Evolutionary conservation across 2,113 vertebrate genomes (phyloP).

Genomic region (Ochotona princeps): DNA sequence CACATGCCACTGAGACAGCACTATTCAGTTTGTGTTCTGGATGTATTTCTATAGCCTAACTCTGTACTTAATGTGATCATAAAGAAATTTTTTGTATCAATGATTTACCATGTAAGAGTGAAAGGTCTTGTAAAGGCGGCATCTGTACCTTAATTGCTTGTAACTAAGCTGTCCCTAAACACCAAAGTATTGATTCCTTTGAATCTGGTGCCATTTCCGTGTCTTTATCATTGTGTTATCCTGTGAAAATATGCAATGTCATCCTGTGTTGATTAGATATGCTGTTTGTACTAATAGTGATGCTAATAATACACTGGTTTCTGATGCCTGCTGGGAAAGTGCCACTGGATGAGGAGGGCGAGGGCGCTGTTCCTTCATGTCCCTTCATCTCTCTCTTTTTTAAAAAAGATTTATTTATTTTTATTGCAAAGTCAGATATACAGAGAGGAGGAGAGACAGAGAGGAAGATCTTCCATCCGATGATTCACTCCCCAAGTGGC

Average conservation of each 20-base stretch:
- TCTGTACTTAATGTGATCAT: not conserved
- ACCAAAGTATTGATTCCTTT: not conserved
- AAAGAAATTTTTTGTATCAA: not conserved
- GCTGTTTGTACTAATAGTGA: too few species aligned
- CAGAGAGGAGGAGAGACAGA: too few species aligned
- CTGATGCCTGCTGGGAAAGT: not conserved
- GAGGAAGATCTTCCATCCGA: too few species aligned
- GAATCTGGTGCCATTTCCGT: not conserved
- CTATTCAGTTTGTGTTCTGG: not conserved
- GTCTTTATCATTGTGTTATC: not conserved
- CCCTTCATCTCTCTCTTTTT: not conserved
- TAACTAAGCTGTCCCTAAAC: not conserved
- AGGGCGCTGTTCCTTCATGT: accelerated
- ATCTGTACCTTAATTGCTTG: not conserved
- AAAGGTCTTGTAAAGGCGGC: not conserved
- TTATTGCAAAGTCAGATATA: too few species aligned
- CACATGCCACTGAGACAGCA: not conserved
- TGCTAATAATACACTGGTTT: accelerated
- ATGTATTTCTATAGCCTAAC: not conserved
- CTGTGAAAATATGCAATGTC: accelerated
- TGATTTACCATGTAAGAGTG: not conserved
- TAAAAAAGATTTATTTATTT: too few species aligned
- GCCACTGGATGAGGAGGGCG: not conserved
- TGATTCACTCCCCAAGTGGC: too few species aligned
- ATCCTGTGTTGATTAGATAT: not conserved